These are phyloP conservation scores for Lutraria rhynchaena DNA, from an alignment of 1,140 invertebrate genomes.

Conservation along the genomic window DNA sequence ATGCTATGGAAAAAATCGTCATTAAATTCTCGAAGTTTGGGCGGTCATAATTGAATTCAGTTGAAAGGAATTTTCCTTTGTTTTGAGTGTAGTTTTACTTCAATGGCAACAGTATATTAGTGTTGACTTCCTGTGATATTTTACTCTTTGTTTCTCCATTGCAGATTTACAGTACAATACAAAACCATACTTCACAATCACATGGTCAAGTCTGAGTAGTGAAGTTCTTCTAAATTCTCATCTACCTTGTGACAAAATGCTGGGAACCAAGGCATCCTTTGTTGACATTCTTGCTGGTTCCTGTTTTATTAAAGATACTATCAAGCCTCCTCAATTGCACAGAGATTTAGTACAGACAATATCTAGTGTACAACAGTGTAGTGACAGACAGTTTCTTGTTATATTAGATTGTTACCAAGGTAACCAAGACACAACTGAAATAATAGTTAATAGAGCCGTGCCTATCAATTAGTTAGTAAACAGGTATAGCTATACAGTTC, in stretches of 20 bases:
- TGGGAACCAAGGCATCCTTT: neutral
- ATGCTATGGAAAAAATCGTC: neutral
- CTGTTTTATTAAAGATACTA: neutral
- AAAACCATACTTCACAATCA: constrained; percentile 41
- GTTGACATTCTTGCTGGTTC: constrained; percentile 19
- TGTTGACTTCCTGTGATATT: neutral
- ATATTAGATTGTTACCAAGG: constrained; percentile 50
- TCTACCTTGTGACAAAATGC: neutral
- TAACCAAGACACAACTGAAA: constrained; percentile 7
- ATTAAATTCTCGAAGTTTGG: neutral
- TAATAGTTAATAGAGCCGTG: constrained; percentile 34
- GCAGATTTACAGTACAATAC: neutral
- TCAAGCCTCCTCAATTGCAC: neutral
- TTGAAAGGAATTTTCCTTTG: neutral
- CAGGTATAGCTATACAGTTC: too few relatives aligned
- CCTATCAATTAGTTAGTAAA: neutral
- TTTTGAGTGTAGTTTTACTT: neutral
- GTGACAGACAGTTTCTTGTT: constrained; percentile 34
- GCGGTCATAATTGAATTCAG: neutral
- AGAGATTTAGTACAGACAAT: constrained; percentile 17
- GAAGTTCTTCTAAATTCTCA: constrained; percentile 33
- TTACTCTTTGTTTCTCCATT: neutral
- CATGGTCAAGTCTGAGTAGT: constrained; percentile 46
- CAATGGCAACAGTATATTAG: neutral
- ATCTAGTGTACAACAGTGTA: constrained; percentile 21